Percentiles rank a stretch among this genome's conserved stretches.
phyloP scores from a whole-genome alignment of 2,797 vertebrate genomes.

The Myotis vivesi region DNA sequence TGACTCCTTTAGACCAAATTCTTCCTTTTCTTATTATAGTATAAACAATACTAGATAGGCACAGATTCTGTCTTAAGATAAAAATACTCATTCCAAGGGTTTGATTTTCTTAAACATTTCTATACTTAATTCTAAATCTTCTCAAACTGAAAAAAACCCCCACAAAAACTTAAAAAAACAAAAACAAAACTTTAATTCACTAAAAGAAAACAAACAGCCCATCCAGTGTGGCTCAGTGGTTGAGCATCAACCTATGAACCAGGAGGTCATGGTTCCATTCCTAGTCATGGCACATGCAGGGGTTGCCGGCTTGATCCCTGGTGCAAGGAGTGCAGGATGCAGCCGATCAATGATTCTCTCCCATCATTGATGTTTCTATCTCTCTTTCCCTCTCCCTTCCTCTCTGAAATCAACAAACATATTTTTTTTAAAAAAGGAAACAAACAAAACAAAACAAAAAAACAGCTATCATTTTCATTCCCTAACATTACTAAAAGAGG shows the following conservation, averaged over 20 bases:
- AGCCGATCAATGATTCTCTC: too few species aligned
- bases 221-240: too few species aligned
- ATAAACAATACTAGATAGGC: neutral
- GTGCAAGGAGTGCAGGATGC: too few species aligned
- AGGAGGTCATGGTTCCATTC: too few species aligned
- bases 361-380: too few species aligned
- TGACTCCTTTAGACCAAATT: neutral
- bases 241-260: too few species aligned
- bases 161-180: too few species aligned
- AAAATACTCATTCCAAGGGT: slow-evolving; percentile 4
- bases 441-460: neutral
- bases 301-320: too few species aligned
- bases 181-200: neutral
- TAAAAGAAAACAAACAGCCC: neutral
- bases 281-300: too few species aligned
- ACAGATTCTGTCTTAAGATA: neutral
- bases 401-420: too few species aligned
- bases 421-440: too few species aligned
- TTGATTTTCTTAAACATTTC: neutral
- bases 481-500: neutral
- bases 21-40: neutral
- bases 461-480: neutral
- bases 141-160: neutral
- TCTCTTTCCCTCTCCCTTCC: too few species aligned
- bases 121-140: neutral